Percentiles rank a stretch among this genome's conserved stretches.
Evolutionary conservation across 2,797 vertebrate genomes (phyloP).

Genomic region (Micromesistius poutassou): DNA sequence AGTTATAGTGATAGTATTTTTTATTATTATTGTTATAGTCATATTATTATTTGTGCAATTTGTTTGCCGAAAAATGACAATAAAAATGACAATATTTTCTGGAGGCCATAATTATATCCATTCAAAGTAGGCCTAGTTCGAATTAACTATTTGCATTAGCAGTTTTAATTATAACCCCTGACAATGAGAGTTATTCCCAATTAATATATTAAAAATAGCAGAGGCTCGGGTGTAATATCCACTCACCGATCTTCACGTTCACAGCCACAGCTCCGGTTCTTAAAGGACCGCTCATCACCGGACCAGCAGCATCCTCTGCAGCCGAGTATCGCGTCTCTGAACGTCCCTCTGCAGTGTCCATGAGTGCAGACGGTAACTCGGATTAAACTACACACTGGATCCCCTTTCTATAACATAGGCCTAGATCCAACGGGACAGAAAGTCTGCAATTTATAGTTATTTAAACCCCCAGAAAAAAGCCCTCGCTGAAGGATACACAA

Average conservation of each 20-base stretch:
- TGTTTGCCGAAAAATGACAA: neutral
- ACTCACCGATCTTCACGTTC: conserved; percentile 80
- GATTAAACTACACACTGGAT: neutral
- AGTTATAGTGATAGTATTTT: neutral
- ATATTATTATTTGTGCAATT: neutral
- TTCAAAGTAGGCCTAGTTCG: neutral
- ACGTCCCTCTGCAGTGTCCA: conserved; percentile 77
- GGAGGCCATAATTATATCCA: neutral
- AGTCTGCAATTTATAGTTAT: neutral
- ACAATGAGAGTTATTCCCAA: neutral
- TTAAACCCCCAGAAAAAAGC: neutral
- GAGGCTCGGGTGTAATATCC: neutral
- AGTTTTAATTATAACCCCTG: neutral
- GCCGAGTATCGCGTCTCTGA: conserved; percentile 67
- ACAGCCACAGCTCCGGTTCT: conserved; percentile 74
- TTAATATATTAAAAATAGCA: neutral
- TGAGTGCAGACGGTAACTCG: conserved; percentile 34
- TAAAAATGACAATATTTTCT: no score
- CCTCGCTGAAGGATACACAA: neutral
- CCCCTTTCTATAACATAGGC: neutral
- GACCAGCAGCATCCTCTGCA: conserved; percentile 60
- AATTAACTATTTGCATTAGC: neutral
- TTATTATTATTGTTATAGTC: neutral
- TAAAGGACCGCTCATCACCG: conserved; percentile 81
- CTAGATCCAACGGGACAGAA: neutral